A percentile compares a stretch with the other conserved stretches of the same genome.
Evolutionary conservation across 2,888 invertebrate genomes (phyloP).

Genomic region (Amiota minor): DNA sequence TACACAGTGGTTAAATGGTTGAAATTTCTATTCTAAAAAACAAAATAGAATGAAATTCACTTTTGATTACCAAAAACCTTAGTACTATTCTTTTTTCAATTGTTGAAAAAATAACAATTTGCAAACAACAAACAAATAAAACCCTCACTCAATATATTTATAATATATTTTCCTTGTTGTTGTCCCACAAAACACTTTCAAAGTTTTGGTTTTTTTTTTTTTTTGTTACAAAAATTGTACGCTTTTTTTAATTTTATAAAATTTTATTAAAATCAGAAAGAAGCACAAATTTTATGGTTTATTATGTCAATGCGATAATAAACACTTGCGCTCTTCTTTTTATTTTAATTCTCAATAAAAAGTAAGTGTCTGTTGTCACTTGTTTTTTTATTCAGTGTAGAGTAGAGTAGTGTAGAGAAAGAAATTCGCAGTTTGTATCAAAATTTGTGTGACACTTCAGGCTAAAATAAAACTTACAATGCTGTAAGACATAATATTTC

Average conservation of each 20-base stretch:
- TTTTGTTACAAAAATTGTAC: constrained; percentile 27
- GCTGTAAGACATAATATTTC: constrained; percentile 48
- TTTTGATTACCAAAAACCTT: constrained; percentile 59
- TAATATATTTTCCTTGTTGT: constrained; percentile 38
- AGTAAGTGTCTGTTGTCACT: constrained; percentile 1
- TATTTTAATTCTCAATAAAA: constrained; percentile 25
- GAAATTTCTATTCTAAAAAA: constrained; percentile 25
- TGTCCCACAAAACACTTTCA: constrained; percentile 49
- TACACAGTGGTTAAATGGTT: constrained; percentile 68
- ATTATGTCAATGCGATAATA: constrained; percentile 71
- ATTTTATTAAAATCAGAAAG: constrained; percentile 33
- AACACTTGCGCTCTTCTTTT: constrained; percentile 58
- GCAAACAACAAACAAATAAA: constrained; percentile 72
- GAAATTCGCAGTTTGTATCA: constrained; percentile 26
- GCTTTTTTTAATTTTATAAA: constrained; percentile 28
- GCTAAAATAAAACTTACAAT: constrained; percentile 58
- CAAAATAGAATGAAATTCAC: constrained; percentile 29
- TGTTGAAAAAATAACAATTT: constrained; percentile 67
- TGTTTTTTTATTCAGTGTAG: constrained; percentile 31
- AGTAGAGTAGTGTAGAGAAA: constrained; percentile 9
- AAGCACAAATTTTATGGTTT: constrained; percentile 60
- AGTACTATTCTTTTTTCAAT: constrained; percentile 69
- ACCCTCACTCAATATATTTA: constrained; percentile 61
- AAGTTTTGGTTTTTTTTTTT: too few species aligned
- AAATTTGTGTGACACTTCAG: constrained; percentile 27